Conservation (phyloP, 2,797 vertebrate species). For the Alca torda region DNA sequence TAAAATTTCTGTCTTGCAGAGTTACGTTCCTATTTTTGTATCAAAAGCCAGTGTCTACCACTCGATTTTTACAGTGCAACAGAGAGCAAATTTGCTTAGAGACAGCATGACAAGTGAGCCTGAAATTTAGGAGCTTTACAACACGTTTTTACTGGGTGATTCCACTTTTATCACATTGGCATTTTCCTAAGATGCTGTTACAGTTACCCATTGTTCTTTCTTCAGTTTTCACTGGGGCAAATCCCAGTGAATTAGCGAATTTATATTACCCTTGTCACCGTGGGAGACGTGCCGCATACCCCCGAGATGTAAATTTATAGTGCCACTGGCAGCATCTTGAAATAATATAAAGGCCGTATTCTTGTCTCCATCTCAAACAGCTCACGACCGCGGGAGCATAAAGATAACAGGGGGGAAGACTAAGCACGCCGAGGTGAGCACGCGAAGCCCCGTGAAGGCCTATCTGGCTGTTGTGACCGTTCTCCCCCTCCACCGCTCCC, state of each 20-base stretch:
- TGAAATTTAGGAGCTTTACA: constrained; percentile 53
- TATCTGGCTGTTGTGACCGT: fast-evolving
- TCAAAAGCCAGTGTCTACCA: constrained; percentile 2
- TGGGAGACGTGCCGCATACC: background rate
- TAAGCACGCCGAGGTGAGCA: background rate
- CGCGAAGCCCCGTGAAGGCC: background rate
- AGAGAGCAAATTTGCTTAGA: constrained; percentile 54
- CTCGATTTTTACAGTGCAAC: constrained; percentile 58
- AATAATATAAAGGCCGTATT: background rate
- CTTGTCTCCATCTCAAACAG: background rate
- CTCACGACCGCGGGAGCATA: background rate
- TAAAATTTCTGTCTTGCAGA: background rate
- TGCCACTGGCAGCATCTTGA: background rate
- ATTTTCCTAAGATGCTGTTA: constrained; percentile 14
- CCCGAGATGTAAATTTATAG: background rate
- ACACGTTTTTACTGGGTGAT: constrained; percentile 43
- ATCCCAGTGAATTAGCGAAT: constrained; percentile 28
- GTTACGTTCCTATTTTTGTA: constrained; percentile 23
- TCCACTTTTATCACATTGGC: constrained; percentile 47
- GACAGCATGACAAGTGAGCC: constrained; percentile 45
- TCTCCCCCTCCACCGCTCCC: background rate
- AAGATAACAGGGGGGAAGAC: background rate
- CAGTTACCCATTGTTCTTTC: constrained; percentile 16
- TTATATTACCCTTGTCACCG: constrained; percentile 11
- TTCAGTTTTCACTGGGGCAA: constrained; percentile 38